Conservation (phyloP, 2,888 invertebrate species). For the Exephanes ischioxanthus region DNA sequence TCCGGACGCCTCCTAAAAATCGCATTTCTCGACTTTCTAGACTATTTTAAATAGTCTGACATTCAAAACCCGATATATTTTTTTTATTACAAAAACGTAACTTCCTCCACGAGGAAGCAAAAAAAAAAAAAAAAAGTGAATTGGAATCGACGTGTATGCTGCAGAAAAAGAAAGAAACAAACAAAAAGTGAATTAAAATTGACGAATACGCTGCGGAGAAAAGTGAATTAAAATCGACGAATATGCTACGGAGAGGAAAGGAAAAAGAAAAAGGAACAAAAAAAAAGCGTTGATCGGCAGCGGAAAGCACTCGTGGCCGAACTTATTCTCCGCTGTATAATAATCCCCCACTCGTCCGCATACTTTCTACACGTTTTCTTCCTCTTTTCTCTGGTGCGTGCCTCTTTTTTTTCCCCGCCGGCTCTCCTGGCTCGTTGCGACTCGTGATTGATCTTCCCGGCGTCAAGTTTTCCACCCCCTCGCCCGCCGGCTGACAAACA, state of each 20-base stretch:
- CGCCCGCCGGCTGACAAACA: conserved; percentile 38
- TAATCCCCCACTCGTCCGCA: conserved; percentile 3
- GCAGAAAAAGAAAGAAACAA: too few species aligned
- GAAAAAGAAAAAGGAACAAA: background rate
- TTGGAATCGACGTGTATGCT: background rate
- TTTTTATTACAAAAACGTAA: too few species aligned
- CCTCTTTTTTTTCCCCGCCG: background rate
- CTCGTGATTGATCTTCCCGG: conserved; percentile 45
- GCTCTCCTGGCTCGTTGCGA: conserved; percentile 45
- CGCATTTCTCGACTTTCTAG: too few species aligned
- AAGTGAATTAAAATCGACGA: background rate
- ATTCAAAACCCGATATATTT: too few species aligned
- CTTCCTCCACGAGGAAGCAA: too few species aligned
- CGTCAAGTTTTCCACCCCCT: conserved; percentile 19
- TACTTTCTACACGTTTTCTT: conserved; percentile 4
- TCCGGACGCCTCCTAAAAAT: too few species aligned
- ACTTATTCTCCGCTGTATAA: background rate
- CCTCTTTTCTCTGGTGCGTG: conserved; percentile 1
- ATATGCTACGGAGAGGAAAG: background rate
- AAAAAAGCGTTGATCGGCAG: background rate
- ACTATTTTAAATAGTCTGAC: too few species aligned
- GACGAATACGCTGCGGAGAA: background rate
- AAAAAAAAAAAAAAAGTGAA: background rate
- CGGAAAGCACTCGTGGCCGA: background rate
- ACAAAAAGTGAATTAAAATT: background rate